These are phyloP conservation scores for Meganola albula DNA, from an alignment of 2,888 invertebrate genomes.

Conservation along the genomic window DNA sequence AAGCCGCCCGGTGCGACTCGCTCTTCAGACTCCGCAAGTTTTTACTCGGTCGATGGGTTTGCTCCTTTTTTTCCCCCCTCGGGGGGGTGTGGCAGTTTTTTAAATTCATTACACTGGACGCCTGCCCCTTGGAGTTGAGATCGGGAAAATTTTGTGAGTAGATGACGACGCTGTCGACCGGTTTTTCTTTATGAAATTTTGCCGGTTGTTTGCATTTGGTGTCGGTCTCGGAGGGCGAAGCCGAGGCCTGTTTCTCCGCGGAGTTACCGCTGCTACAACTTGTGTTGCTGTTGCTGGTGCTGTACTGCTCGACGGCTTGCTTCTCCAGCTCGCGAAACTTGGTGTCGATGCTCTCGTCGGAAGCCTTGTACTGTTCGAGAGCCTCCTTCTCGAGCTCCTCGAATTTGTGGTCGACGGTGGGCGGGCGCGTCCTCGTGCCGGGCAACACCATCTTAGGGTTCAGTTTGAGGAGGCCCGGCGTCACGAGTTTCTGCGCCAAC, in stretches of 20 bases:
- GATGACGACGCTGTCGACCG: constrained; percentile 63
- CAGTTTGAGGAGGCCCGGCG: constrained; percentile 61
- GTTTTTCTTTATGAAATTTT: constrained; percentile 66
- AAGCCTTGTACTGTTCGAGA: constrained; percentile 78
- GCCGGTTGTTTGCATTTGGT: constrained; percentile 44
- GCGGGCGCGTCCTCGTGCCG: constrained; percentile 46
- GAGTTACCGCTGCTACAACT: constrained; percentile 68
- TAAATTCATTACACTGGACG: constrained; percentile 66
- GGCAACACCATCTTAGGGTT: constrained; percentile 61
- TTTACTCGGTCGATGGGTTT: constrained; percentile 51
- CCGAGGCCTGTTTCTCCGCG: constrained; percentile 47
- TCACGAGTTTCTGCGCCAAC: constrained; percentile 54
- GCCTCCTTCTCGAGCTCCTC: constrained; percentile 80
- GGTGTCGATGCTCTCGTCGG: constrained; percentile 75
- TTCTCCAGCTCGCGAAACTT: constrained; percentile 80
- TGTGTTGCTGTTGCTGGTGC: constrained; percentile 68
- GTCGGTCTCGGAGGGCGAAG: constrained; percentile 38
- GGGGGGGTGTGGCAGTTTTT: constrained; percentile 76
- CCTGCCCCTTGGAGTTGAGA: constrained; percentile 49
- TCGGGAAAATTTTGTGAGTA: constrained; percentile 72
- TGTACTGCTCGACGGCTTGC: constrained; percentile 82
- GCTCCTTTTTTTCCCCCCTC: constrained; percentile 74
- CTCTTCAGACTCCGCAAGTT: constrained; percentile 44
- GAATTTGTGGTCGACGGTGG: constrained; percentile 58
- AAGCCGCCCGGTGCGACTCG: constrained; percentile 57